Base-by-base conservation (phyloP, 2,888 invertebrate species). In the Rhorus exstirpatorius region DNA sequence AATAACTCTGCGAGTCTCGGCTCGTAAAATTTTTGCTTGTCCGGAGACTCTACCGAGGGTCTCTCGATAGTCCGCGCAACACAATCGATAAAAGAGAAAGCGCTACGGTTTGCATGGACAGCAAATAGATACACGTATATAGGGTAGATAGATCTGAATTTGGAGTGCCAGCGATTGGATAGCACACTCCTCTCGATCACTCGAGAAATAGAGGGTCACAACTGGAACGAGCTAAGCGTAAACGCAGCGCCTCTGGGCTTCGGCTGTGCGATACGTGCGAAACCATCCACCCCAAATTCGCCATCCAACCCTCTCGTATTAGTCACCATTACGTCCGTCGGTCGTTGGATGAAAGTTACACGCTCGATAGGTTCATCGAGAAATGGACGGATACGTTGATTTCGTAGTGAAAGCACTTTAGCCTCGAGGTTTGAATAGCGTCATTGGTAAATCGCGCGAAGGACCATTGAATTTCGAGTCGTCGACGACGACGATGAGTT, bases 321-420 rank as follows among this genome's bases (percentile, higher is more conserved):
- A 49, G 49, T 65, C 46, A 79, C 31, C 26, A 65, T 65, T 65
- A 58, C 65, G 46, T 72, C 17, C 58, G 49, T 44, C 10, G 26
- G 21, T 49, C 55, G 19, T 60, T 49, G 58, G 51, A 72, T 67
- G 79, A 79, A 79, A 72, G 71, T 72, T 79, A 58, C 65, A 65
- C 71, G 63, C 49, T 65, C 71, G 55, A 65, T 71, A 61, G 70
- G 14, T 24, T 8, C 24, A 53, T 63, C 21, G 41, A 14, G 51
- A 61, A 61, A 55, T 51, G 49, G 24, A 65, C 55, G 58, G 12
- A 46, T 35, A 60, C 58, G 49, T 49, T 35, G 63, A 58, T 44
- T 49, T 72, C 41, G 35, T 35, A 55, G 38, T 65, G 58, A 72
- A 55, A 65, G 65, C 58, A 38, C 65, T 65, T 26, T 49, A 49